These are phyloP conservation scores for Chunga burmeisteri DNA, from an alignment of 2,113 vertebrate genomes.

Conservation along the genomic window DNA sequence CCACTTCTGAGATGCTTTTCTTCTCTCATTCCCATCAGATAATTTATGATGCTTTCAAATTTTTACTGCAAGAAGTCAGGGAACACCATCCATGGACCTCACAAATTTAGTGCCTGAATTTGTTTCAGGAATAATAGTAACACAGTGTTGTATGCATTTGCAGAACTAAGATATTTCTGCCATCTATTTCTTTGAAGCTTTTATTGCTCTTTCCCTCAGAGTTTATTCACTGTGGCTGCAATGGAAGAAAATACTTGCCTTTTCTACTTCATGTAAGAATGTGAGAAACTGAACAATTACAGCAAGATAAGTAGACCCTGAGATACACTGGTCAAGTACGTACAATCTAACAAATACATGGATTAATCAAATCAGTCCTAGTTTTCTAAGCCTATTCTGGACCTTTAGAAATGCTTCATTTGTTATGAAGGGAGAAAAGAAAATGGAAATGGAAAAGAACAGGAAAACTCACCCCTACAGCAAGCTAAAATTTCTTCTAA, in stretches of 20 bases:
- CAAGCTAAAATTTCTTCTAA: background rate
- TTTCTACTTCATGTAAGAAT: background rate
- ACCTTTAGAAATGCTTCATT: background rate
- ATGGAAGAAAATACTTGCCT: background rate
- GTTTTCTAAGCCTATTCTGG: background rate
- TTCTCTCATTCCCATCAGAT: background rate
- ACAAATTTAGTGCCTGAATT: conserved; percentile 8
- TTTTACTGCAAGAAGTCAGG: background rate
- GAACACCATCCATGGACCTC: background rate
- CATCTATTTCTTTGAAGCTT: conserved; percentile 26
- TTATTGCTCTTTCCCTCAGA: background rate
- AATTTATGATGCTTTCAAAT: conserved; percentile 9
- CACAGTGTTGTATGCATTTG: background rate
- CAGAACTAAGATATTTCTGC: background rate
- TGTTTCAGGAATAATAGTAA: background rate
- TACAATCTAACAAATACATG: background rate
- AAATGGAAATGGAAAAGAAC: background rate
- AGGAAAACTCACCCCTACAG: background rate
- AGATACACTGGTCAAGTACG: background rate
- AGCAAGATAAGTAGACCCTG: background rate
- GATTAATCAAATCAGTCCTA: background rate
- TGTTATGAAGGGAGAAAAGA: background rate
- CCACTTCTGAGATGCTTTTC: background rate
- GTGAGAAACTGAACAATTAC: background rate
- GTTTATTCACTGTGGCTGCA: background rate